Evolutionary conservation across 2,797 vertebrate genomes (phyloP).

Genomic region (Lerista edwardsae): DNA sequence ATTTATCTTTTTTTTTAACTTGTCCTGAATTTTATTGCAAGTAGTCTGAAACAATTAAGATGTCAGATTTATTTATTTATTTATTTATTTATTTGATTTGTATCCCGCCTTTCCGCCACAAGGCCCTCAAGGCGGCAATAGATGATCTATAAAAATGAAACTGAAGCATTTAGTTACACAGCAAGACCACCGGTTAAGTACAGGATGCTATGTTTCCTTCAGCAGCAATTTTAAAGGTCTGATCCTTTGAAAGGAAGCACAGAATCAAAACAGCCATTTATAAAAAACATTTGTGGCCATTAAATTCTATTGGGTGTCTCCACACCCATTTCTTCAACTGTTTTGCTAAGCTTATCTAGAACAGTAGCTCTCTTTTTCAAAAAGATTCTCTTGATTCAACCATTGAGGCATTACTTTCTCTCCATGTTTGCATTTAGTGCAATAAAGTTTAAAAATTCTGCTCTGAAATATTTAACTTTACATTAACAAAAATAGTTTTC

Average conservation of each 20-base stretch:
- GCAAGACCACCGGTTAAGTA: constrained; percentile 71
- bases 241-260: constrained; percentile 79
- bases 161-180: constrained; percentile 72
- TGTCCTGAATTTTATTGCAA: constrained; percentile 69
- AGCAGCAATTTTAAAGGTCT: constrained; percentile 70
- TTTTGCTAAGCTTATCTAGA: constrained; percentile 66
- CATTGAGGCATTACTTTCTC: constrained; percentile 73
- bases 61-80: too few relatives aligned
- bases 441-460: constrained; percentile 83
- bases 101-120: too few relatives aligned
- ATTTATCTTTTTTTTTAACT: constrained; percentile 29
- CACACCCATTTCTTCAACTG: constrained; percentile 55
- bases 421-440: constrained; percentile 82
- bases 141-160: constrained; percentile 75
- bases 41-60: constrained; percentile 66
- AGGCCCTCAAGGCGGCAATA: too few relatives aligned
- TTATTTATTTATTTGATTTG: too few relatives aligned
- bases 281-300: constrained; percentile 61
- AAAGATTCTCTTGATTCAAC: constrained; percentile 73
- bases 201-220: constrained; percentile 64
- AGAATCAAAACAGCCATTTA: constrained; percentile 70
- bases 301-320: constrained; percentile 51
- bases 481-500: constrained; percentile 84
- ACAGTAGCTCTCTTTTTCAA: constrained; percentile 72
- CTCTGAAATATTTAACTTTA: constrained; percentile 83